Evolutionary conservation across 53 echinoderm and acorn worm species (phyloP).

Genomic region (Zoroaster sp.): DNA sequence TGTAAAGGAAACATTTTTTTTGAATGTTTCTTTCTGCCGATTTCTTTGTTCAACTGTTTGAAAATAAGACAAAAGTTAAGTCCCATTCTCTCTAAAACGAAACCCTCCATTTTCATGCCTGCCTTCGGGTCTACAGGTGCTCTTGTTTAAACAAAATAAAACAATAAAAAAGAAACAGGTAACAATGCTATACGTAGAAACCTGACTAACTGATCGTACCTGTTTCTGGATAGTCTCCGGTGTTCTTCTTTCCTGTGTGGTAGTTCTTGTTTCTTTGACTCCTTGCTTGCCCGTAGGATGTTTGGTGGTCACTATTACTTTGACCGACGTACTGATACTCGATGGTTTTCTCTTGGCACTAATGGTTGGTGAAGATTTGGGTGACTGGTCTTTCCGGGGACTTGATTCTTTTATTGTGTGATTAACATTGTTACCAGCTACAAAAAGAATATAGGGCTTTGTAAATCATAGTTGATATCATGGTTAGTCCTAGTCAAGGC

Average conservation of each 20-base stretch:
- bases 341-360: conserved; percentile 22
- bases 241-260: not conserved
- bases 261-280: conserved; percentile 9
- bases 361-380: conserved; percentile 40
- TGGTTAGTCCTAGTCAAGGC: no score
- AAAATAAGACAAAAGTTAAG: no score
- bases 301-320: conserved; percentile 80
- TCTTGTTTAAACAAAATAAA: no score
- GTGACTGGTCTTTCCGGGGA: not conserved
- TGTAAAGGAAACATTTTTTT: no score
- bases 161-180: no score
- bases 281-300: conserved; percentile 34
- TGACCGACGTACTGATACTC: conserved; percentile 72
- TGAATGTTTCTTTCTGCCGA: no score
- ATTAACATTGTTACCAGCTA: conserved; percentile 1
- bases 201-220: not conserved
- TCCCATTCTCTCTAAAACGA: no score
- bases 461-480: not conserved
- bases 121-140: not conserved
- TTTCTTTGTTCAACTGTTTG: no score
- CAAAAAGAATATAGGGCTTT: not conserved
- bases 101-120: no score
- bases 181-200: no score
- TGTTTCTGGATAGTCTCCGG: not conserved
- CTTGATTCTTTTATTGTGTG: conserved; percentile 7